Evolutionary conservation across 2,888 invertebrate species (phyloP).

Genomic region (Steinernema carpocapsae): DNA sequence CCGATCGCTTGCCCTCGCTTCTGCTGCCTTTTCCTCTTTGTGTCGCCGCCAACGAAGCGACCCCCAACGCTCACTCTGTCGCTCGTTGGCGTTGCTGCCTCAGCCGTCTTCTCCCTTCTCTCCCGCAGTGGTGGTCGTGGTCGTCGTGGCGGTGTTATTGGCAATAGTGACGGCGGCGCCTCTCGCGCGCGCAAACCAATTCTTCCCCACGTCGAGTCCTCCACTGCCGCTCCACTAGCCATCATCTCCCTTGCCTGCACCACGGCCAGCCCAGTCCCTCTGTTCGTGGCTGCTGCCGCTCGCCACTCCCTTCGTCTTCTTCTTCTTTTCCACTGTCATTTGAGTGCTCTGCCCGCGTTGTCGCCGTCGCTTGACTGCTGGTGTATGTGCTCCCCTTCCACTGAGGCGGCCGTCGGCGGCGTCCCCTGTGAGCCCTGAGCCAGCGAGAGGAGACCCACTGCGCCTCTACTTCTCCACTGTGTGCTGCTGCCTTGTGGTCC

Average conservation of each 20-base stretch:
- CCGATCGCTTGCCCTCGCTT: neutral
- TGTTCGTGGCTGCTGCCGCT: neutral
- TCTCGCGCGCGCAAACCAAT: conserved; percentile 15
- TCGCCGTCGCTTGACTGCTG: neutral
- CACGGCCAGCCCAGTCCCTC: neutral
- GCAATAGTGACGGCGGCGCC: neutral
- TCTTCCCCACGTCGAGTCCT: no score
- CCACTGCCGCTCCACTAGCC: conserved; percentile 6
- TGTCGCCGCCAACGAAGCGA: neutral
- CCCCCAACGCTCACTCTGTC: no score
- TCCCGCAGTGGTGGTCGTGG: neutral
- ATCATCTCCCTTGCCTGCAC: no score
- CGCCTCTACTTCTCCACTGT: neutral
- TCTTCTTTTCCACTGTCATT: neutral
- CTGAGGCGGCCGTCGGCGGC: neutral
- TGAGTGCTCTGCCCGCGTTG: conserved; percentile 4
- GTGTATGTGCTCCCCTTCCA: conserved; percentile 23
- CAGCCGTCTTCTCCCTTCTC: neutral
- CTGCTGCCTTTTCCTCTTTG: neutral
- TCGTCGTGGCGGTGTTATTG: conserved; percentile 2
- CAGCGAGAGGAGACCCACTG: no score
- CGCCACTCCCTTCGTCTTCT: neutral
- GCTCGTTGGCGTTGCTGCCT: no score
- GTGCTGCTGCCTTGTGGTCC: no score
- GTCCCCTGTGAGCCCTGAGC: no score